Conservation (phyloP, 2,888 invertebrate species). For the Campopleginae sp. region DNA sequence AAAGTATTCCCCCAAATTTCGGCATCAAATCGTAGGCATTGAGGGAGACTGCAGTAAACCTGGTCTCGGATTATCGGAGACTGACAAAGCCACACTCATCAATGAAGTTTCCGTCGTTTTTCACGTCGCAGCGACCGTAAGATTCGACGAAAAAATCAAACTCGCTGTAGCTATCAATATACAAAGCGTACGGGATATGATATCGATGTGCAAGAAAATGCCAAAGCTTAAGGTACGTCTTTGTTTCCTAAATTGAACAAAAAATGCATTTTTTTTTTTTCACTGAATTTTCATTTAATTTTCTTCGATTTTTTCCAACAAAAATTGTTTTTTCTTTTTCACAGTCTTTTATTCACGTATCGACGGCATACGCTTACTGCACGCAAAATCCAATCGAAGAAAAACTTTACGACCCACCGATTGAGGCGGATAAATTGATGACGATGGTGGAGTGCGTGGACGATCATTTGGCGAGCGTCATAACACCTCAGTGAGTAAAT, state of each 20-base stretch:
- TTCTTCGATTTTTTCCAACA: neutral
- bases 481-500: conserved; percentile 85
- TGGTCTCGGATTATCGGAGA: conserved; percentile 86
- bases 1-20: conserved; percentile 87
- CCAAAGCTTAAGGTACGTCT: conserved; percentile 85
- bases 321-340: neutral
- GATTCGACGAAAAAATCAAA: conserved; percentile 91
- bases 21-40: conserved; percentile 86
- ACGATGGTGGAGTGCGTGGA: conserved; percentile 85
- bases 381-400: conserved; percentile 85
- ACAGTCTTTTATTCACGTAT: conserved; percentile 86
- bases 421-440: conserved; percentile 85
- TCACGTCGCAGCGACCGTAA: conserved; percentile 86
- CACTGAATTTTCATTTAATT: neutral
- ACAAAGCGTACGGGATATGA: conserved; percentile 88
- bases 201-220: conserved; percentile 89
- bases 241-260: neutral
- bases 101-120: conserved; percentile 86
- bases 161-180: conserved; percentile 91
- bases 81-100: conserved; percentile 85
- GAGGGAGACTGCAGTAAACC: conserved; percentile 88
- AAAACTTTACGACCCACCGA: conserved; percentile 85
- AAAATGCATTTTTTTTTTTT: neutral
- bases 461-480: conserved; percentile 85
- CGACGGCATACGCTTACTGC: conserved; percentile 87